phyloP scores from a whole-genome alignment of 2,888 invertebrate genomes.

The Athrips mouffetella region DNA sequence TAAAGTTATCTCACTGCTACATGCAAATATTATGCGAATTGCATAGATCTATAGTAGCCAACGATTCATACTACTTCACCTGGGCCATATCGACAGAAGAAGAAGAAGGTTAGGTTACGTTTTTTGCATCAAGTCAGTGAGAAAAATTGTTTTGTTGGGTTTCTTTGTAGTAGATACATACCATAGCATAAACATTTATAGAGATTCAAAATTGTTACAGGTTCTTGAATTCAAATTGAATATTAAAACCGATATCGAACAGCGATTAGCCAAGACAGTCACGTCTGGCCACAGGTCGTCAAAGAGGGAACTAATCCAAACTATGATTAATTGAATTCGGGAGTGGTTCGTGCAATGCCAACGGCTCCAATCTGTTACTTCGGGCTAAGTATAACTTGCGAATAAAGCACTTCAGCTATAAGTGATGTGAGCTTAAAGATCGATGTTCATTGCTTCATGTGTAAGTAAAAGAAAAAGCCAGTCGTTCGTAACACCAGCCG shows the following conservation, averaged over 20 bases:
- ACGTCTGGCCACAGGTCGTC: constrained; percentile 60
- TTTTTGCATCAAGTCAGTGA: no score
- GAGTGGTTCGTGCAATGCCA: constrained; percentile 56
- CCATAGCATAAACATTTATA: no score
- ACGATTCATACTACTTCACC: no score
- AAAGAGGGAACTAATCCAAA: constrained; percentile 71
- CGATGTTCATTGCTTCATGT: background rate
- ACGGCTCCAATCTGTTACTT: constrained; percentile 60
- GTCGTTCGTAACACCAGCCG: background rate
- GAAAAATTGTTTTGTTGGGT: no score
- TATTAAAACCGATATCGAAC: constrained; percentile 35
- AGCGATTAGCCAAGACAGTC: constrained; percentile 48
- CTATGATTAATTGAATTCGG: constrained; percentile 74
- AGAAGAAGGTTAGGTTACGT: no score
- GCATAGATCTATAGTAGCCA: no score
- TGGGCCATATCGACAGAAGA: no score
- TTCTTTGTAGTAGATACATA: no score
- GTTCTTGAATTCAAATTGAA: no score
- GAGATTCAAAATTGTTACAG: no score
- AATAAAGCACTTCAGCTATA: constrained; percentile 16
- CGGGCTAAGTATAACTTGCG: constrained; percentile 40
- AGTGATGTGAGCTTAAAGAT: background rate
- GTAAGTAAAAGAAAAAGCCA: background rate
- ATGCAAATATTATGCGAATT: no score
- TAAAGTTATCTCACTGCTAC: no score